Conservation (phyloP, 2,888 invertebrate genomes). For the Andrena flavipes region DNA sequence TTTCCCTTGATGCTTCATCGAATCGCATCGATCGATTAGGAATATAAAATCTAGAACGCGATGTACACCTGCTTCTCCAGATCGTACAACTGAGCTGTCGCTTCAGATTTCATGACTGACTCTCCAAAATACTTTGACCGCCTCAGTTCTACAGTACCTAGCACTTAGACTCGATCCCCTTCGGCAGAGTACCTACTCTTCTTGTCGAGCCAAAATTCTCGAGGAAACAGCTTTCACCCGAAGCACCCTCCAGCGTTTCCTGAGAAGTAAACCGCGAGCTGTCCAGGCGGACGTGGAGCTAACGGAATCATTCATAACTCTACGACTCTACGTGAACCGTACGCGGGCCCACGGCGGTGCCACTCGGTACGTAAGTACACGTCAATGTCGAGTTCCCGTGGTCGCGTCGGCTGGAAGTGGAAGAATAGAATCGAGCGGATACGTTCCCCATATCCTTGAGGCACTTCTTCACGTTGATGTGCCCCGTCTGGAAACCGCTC, state of each 20-base stretch:
- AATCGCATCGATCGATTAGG: slow-evolving; percentile 40
- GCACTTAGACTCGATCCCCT: neutral
- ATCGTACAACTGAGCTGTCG: neutral
- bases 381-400: slow-evolving; percentile 69
- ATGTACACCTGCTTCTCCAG: slow-evolving; percentile 20
- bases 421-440: slow-evolving; percentile 71
- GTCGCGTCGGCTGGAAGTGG: slow-evolving; percentile 57
- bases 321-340: slow-evolving; percentile 58
- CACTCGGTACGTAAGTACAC: slow-evolving; percentile 63
- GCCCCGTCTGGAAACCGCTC: slow-evolving; percentile 39
- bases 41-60: slow-evolving; percentile 46
- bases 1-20: slow-evolving; percentile 24
- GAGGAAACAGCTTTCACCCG: slow-evolving; percentile 26
- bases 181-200: neutral
- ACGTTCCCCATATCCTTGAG: slow-evolving; percentile 40
- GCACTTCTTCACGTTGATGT: neutral
- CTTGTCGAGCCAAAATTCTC: slow-evolving; percentile 29
- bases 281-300: slow-evolving; percentile 55
- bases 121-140: neutral
- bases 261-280: slow-evolving; percentile 59
- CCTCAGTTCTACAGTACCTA: neutral
- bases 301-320: slow-evolving; percentile 70
- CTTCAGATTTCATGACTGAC: neutral
- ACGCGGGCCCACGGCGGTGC: slow-evolving; percentile 43
- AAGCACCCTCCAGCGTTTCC: slow-evolving; percentile 37